Evolutionary conservation across 2,797 vertebrate genomes (phyloP).

Genomic region (Poeciliopsis presidionis): DNA sequence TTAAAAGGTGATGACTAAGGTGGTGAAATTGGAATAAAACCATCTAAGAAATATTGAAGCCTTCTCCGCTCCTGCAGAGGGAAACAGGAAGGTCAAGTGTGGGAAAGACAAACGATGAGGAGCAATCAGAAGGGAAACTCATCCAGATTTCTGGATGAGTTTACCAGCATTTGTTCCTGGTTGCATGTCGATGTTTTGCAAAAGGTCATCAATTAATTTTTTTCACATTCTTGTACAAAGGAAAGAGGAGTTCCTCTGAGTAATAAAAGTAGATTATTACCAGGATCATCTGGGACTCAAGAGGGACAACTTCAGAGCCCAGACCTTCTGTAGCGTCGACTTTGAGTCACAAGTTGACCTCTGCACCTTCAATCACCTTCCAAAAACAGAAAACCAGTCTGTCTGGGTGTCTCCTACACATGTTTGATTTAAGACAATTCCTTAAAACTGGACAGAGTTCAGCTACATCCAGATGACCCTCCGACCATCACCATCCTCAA

Average conservation of each 20-base stretch:
- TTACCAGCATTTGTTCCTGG: slow-evolving; percentile 37
- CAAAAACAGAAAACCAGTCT: background rate
- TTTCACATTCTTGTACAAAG: slow-evolving; percentile 53
- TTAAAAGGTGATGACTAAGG: slow-evolving; percentile 35
- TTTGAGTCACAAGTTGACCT: slow-evolving; percentile 15
- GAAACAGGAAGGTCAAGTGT: slow-evolving; percentile 35
- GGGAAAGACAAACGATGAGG: slow-evolving; percentile 52
- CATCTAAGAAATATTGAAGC: slow-evolving; percentile 25
- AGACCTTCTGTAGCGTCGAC: slow-evolving; percentile 48
- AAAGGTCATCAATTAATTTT: slow-evolving; percentile 22
- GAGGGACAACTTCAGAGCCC: slow-evolving; percentile 41
- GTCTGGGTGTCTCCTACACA: background rate
- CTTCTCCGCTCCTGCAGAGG: slow-evolving; percentile 35
- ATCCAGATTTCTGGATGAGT: slow-evolving; percentile 38
- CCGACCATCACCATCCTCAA: slow-evolving; percentile 18
- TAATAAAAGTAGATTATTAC: slow-evolving; percentile 66
- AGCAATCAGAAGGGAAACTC: slow-evolving; percentile 42
- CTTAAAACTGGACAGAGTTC: background rate
- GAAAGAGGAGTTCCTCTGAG: slow-evolving; percentile 38
- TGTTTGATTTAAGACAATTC: background rate
- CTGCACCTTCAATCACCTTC: slow-evolving; percentile 8
- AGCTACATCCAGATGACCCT: background rate
- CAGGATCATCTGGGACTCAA: slow-evolving; percentile 55
- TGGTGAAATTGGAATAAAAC: slow-evolving; percentile 35
- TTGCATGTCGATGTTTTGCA: background rate